These are phyloP conservation scores for Holothuria leucospilota DNA, from an alignment of 53 echinoderm and acorn worm genomes.

Conservation along the genomic window DNA sequence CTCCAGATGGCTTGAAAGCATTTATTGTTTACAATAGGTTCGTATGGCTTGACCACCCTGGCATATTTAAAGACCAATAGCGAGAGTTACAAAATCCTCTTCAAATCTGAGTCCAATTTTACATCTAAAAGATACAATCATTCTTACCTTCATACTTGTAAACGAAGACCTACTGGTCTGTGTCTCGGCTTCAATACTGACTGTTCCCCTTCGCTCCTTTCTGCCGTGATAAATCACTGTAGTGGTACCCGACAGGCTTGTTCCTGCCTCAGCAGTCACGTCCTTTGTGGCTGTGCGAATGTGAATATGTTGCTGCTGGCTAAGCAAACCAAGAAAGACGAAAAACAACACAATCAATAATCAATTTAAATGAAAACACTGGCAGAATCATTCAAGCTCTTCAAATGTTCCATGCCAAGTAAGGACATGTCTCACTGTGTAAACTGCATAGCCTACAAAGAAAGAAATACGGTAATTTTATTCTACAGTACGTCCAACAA, in stretches of 20 bases:
- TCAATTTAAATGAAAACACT: not conserved
- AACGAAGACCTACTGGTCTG: constrained; percentile 80
- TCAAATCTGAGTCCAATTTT: no score
- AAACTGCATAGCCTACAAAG: no score
- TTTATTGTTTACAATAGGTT: no score
- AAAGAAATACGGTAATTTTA: no score
- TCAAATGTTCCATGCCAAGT: no score
- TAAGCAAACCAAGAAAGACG: not conserved
- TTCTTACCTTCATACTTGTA: constrained; percentile 80
- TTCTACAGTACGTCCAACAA: no score
- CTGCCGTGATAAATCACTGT: constrained; percentile 70
- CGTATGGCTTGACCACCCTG: no score
- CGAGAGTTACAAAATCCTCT: no score
- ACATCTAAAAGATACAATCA: no score
- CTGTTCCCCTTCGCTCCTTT: constrained; percentile 82
- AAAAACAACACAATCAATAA: not conserved
- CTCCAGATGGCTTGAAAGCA: no score
- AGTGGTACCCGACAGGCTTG: constrained; percentile 43
- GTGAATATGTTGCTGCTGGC: constrained; percentile 82
- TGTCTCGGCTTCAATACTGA: constrained; percentile 91
- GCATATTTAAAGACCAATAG: no score
- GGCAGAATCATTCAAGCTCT: not conserved
- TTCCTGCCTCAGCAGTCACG: constrained; percentile 59
- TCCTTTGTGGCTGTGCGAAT: constrained; percentile 70
- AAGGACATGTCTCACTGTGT: no score